phyloP scores from a whole-genome alignment of 2,888 invertebrate genomes.

The Loripinus fragilis region DNA sequence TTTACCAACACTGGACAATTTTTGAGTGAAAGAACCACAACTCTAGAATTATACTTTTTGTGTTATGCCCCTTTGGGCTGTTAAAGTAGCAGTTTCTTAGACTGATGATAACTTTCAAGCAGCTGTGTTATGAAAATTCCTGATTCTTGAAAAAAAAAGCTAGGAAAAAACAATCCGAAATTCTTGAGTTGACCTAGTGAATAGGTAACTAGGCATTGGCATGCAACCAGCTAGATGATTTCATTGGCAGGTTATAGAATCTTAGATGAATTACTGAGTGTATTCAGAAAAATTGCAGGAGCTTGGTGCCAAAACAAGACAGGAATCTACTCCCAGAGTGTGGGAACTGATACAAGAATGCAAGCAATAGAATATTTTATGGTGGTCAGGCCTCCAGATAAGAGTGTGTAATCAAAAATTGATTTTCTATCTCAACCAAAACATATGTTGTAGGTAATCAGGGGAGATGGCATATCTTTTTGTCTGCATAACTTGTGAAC shows the following conservation, averaged over 20 bases:
- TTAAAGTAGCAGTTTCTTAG: too few relatives aligned
- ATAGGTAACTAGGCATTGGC: conserved; percentile 17
- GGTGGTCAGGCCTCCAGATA: not conserved
- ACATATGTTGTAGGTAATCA: too few relatives aligned
- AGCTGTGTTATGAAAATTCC: too few relatives aligned
- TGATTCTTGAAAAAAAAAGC: not conserved
- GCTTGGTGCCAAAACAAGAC: not conserved
- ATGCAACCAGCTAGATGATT: conserved; percentile 3
- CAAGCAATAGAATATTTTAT: not conserved
- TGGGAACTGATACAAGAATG: conserved; percentile 5
- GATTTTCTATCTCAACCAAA: too few relatives aligned
- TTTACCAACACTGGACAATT: too few relatives aligned
- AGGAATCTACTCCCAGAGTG: conserved; percentile 13
- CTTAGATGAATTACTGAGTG: conserved; percentile 16
- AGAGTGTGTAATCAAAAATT: too few relatives aligned
- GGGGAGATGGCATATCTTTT: too few relatives aligned
- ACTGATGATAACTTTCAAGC: too few relatives aligned
- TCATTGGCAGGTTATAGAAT: not conserved
- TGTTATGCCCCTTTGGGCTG: too few relatives aligned
- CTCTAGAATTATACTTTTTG: too few relatives aligned
- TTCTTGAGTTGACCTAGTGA: conserved; percentile 1
- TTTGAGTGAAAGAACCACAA: too few relatives aligned
- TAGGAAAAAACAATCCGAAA: not conserved
- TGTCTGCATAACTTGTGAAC: too few relatives aligned
- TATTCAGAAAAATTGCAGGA: conserved; percentile 4